Percentiles rank a stretch among this genome's conserved stretches.
phyloP scores from a whole-genome alignment of 2,888 invertebrate species.

The Drosophila paramelanica region DNA sequence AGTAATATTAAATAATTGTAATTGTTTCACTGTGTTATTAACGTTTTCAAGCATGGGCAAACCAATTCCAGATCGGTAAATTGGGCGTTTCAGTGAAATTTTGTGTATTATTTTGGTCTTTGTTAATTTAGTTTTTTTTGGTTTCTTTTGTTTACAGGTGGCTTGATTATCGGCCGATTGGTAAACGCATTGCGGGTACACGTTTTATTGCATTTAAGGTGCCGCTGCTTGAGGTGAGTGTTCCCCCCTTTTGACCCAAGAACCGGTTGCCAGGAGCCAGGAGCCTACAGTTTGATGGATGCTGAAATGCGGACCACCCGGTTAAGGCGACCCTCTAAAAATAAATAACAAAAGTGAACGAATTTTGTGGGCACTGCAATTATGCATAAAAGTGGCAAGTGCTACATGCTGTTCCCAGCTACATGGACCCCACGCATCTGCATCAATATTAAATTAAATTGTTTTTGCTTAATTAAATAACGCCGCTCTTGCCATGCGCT shows the following conservation, averaged over 20 bases:
- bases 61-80: conserved; percentile 70
- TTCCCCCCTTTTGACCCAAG: neutral
- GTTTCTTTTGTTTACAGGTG: conserved; percentile 81
- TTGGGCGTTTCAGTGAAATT: neutral
- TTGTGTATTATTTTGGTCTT: neutral
- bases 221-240: conserved; percentile 86
- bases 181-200: conserved; percentile 86
- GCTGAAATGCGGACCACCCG: conserved; percentile 59
- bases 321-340: conserved; percentile 60
- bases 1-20: neutral
- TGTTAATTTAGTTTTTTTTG: conserved; percentile 2
- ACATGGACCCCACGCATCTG: conserved; percentile 62
- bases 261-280: conserved; percentile 62
- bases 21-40: neutral
- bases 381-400: conserved; percentile 81
- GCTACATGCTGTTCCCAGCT: conserved; percentile 43
- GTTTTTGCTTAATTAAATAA: conserved; percentile 83
- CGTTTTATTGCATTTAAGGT: conserved; percentile 87
- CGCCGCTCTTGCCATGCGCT: conserved; percentile 40
- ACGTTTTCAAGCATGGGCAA: conserved; percentile 38
- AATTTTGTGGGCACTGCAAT: conserved; percentile 61
- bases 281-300: conserved; percentile 63
- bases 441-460: conserved; percentile 82
- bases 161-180: conserved; percentile 85
- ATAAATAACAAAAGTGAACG: conserved; percentile 62